A percentile compares a stretch with the other conserved stretches of the same genome.
These are phyloP conservation scores for Parambassis ranga DNA, from an alignment of 2,797 vertebrate genomes.

Conservation along the genomic window DNA sequence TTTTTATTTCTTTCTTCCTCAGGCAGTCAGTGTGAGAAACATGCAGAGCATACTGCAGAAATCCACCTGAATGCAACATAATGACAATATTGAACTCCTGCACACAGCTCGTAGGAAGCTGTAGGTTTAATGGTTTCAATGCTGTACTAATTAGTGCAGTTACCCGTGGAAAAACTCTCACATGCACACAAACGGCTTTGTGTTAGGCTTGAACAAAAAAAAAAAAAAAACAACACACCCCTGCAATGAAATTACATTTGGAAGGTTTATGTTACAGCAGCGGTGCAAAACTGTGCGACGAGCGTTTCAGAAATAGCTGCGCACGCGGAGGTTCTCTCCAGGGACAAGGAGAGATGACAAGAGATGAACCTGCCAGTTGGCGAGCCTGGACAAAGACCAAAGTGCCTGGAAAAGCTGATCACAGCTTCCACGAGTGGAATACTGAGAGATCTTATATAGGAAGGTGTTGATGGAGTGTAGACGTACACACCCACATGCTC, in stretches of 20 bases:
- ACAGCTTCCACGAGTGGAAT: constrained; percentile 8
- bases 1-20: too few relatives aligned
- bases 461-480: constrained; percentile 24
- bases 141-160: constrained; percentile 35
- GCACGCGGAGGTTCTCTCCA: neutral
- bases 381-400: constrained; percentile 1
- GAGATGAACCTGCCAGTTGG: neutral
- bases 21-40: too few relatives aligned
- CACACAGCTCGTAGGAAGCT: constrained; percentile 1
- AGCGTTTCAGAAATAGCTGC: neutral
- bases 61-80: constrained; percentile 17
- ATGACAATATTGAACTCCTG: constrained; percentile 38
- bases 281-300: too few relatives aligned
- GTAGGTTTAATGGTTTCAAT: constrained; percentile 3
- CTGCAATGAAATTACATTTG: neutral
- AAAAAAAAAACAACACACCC: neutral
- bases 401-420: constrained; percentile 4
- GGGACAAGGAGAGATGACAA: neutral
- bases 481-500: neutral
- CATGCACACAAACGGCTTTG: neutral
- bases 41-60: too few relatives aligned
- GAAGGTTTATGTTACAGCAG: too few relatives aligned
- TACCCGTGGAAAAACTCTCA: constrained; percentile 6
- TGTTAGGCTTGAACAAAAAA: neutral
- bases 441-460: neutral